These are phyloP conservation scores for Drosophila athabasca DNA, from an alignment of 1,140 invertebrate species.

Conservation along the genomic window DNA sequence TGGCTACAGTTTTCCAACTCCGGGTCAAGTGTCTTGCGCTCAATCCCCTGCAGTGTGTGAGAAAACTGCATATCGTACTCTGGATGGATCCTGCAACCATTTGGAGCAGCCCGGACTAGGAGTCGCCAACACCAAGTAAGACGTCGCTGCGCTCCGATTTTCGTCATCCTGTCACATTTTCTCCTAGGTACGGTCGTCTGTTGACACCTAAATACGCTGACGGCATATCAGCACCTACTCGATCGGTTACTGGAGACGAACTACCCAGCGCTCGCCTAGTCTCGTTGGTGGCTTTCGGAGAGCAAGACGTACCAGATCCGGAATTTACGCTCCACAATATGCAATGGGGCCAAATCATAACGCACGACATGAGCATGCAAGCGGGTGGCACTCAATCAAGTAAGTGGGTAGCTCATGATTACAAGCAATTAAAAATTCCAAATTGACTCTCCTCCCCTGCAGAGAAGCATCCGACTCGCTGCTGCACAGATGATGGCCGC, in stretches of 20 bases:
- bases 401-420: conserved; percentile 83
- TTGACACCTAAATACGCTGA: conserved; percentile 92
- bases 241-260: conserved; percentile 86
- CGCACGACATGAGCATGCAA: conserved; percentile 93
- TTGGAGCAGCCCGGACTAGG: conserved; percentile 89
- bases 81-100: conserved; percentile 95
- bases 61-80: conserved; percentile 87
- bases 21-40: conserved; percentile 77
- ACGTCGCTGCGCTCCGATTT: fast-evolving
- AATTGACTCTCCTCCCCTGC: background rate
- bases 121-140: conserved; percentile 85
- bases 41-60: conserved; percentile 83
- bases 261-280: conserved; percentile 89
- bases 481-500: conserved; percentile 88
- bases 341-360: conserved; percentile 94
- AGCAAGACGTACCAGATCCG: conserved; percentile 88
- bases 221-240: conserved; percentile 88
- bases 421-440: background rate
- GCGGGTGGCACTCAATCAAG: conserved; percentile 89
- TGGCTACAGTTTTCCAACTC: conserved; percentile 60
- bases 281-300: conserved; percentile 88
- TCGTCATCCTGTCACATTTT: background rate
- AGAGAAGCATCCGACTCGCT: conserved; percentile 87
- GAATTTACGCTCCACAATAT: conserved; percentile 90
- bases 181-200: conserved; percentile 88